A percentile compares a stretch with the other conserved stretches of the same genome.
phyloP scores from a whole-genome alignment of 1,140 invertebrate species.

The Drosophila ohnishii region DNA sequence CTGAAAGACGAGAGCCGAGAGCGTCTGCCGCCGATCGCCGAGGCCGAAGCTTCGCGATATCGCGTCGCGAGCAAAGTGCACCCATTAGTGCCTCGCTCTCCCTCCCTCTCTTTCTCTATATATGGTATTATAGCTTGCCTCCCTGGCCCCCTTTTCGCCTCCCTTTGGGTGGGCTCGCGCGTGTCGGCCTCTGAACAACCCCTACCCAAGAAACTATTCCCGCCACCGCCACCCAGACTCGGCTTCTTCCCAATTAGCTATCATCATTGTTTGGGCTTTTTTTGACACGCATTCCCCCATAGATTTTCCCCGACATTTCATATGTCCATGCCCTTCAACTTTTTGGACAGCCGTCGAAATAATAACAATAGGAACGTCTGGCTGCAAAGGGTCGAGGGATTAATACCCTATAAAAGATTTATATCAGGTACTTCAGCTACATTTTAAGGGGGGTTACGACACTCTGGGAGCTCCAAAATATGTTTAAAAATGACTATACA shows the following conservation, averaged over 20 bases:
- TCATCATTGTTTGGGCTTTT: conserved; percentile 14
- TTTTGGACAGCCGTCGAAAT: conserved; percentile 10
- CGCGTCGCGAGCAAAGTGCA: conserved; percentile 33
- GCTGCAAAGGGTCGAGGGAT: background rate
- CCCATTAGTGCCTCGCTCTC: conserved; percentile 3
- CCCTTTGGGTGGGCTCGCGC: conserved; percentile 7
- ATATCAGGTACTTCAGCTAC: background rate
- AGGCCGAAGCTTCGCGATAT: conserved; percentile 35
- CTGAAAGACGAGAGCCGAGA: background rate
- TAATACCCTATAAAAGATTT: background rate
- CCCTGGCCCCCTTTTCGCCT: background rate
- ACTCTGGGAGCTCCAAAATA: background rate
- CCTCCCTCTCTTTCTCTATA: background rate
- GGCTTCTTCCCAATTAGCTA: conserved; percentile 38
- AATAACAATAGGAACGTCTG: conserved; percentile 11
- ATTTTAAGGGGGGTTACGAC: background rate
- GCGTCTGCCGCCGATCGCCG: conserved; percentile 41
- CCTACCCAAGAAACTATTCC: conserved; percentile 1
- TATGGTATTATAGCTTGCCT: background rate
- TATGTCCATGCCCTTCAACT: conserved; percentile 6
- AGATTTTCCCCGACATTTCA: background rate
- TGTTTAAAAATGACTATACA: background rate
- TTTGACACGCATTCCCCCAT: conserved; percentile 8
- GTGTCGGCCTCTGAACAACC: conserved; percentile 38
- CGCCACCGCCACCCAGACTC: conserved; percentile 3